phyloP scores from a whole-genome alignment of 2,113 vertebrate species.

The Microcebus jonahi region DNA sequence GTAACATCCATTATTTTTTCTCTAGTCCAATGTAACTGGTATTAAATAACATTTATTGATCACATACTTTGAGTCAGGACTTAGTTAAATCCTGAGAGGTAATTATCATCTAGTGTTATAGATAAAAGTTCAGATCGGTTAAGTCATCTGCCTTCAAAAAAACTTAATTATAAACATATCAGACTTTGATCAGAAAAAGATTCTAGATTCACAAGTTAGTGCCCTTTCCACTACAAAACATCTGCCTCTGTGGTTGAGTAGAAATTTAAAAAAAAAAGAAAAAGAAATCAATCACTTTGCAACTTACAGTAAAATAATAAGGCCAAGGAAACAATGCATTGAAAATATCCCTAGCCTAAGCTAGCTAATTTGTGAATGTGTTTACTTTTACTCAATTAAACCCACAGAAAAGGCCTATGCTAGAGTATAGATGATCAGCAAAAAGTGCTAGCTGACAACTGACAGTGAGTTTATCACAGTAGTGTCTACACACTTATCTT shows the following conservation, averaged over 20 bases:
- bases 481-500: neutral
- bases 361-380: neutral
- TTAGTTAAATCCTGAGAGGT: neutral
- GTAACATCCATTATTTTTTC: neutral
- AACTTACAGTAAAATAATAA: neutral
- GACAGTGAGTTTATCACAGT: neutral
- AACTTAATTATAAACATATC: neutral
- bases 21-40: too few species aligned
- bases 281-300: neutral
- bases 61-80: neutral
- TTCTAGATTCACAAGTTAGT: neutral
- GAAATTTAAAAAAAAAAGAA: neutral
- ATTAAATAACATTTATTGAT: neutral
- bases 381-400: neutral
- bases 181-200: neutral
- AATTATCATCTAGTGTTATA: neutral
- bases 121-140: neutral
- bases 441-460: neutral
- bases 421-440: neutral
- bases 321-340: neutral
- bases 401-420: neutral
- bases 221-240: neutral
- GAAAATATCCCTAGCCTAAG: neutral
- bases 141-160: constrained; percentile 15
- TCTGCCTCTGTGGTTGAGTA: neutral